phyloP scores from a whole-genome alignment of 2,113 vertebrate genomes.

The Pseudorectes ferrugineus region DNA sequence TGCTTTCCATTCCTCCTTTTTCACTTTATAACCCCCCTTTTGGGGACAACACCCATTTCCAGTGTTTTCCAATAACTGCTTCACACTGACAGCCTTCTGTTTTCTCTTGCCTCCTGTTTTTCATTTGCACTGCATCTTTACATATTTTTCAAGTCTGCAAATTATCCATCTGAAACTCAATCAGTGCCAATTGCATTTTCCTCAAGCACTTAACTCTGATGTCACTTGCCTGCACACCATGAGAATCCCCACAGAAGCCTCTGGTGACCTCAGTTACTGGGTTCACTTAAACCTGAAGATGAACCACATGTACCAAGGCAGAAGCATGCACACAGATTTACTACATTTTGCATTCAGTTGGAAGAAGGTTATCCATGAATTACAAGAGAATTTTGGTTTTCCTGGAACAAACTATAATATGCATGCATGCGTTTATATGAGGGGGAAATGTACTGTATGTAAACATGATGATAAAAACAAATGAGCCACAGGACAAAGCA shows the following conservation, averaged over 20 bases:
- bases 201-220: background rate
- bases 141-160: background rate
- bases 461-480: background rate
- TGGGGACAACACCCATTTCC: background rate
- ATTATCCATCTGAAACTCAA: background rate
- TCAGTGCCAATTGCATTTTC: fast-evolving
- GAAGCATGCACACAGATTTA: background rate
- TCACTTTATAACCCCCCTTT: background rate
- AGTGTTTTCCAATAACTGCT: background rate
- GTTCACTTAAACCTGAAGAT: background rate
- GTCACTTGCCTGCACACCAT: background rate
- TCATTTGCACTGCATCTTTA: background rate
- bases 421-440: fast-evolving
- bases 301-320: background rate
- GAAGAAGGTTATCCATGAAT: background rate
- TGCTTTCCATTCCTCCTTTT: background rate
- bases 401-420: background rate
- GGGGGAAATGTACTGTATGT: background rate
- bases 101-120: background rate
- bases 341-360: background rate
- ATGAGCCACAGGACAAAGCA: background rate
- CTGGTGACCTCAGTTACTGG: background rate
- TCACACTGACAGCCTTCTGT: background rate
- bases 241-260: background rate
- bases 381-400: background rate